These are phyloP conservation scores for Ptilodon capucinus DNA, from an alignment of 2,888 invertebrate species.

Conservation along the genomic window DNA sequence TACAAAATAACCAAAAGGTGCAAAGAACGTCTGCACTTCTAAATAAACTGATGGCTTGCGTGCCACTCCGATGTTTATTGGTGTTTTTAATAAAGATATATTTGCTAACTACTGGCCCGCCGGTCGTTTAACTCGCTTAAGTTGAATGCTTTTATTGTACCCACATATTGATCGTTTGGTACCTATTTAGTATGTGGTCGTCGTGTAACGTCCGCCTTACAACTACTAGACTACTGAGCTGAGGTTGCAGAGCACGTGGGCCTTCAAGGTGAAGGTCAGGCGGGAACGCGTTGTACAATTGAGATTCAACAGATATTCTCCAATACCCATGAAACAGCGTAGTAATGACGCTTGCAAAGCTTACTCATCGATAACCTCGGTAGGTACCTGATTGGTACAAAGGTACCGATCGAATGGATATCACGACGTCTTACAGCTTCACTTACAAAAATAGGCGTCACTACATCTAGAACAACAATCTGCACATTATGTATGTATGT, in stretches of 20 bases:
- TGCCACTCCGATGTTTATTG: constrained; percentile 20
- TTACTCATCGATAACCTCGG: constrained; percentile 29
- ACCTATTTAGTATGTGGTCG: neutral
- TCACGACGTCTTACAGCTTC: constrained; percentile 4
- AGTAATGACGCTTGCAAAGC: constrained; percentile 22
- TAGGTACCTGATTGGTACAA: constrained; percentile 18
- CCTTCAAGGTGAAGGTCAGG: constrained; percentile 52
- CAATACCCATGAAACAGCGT: constrained; percentile 22
- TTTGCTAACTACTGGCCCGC: constrained; percentile 19
- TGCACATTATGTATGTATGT: no score
- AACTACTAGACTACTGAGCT: constrained; percentile 25
- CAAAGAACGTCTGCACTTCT: constrained; percentile 15
- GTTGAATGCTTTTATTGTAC: constrained; percentile 10
- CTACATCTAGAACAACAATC: no score
- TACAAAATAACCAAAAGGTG: constrained; percentile 19
- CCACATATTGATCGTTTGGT: constrained; percentile 8
- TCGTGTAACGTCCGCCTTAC: neutral
- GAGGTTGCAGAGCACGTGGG: constrained; percentile 51
- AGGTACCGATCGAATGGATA: neutral
- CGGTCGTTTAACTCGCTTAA: constrained; percentile 23
- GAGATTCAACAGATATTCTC: constrained; percentile 50
- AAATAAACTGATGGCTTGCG: constrained; percentile 22
- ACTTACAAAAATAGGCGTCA: no score
- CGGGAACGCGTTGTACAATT: constrained; percentile 47
- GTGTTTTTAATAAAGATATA: constrained; percentile 30